Evolutionary conservation across 2,888 invertebrate species (phyloP).

Genomic region (Eucera pruinosa): DNA sequence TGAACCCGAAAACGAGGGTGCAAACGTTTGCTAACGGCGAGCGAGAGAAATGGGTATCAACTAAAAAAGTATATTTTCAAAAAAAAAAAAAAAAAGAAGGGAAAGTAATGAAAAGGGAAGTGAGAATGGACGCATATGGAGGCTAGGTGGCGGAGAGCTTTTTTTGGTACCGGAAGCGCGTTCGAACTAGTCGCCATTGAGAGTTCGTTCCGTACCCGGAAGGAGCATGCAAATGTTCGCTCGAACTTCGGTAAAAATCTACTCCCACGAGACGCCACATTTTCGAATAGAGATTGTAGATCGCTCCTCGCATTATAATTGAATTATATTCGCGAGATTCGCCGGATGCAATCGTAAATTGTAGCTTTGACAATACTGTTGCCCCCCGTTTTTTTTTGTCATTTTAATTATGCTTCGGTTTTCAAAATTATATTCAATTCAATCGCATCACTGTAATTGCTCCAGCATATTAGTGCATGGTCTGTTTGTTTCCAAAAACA

Average conservation of each 20-base stretch:
- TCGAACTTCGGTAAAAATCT: slow-evolving; percentile 1
- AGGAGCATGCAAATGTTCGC: slow-evolving; percentile 11
- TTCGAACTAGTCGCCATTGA: slow-evolving; percentile 43
- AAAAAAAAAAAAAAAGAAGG: background rate
- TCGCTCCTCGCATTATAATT: background rate
- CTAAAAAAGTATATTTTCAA: background rate
- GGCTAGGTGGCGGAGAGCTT: slow-evolving; percentile 25
- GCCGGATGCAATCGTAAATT: background rate
- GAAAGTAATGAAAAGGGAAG: background rate
- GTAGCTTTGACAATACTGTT: background rate
- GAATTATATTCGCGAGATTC: slow-evolving; percentile 2
- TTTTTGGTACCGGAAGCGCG: slow-evolving; percentile 28
- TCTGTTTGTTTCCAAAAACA: slow-evolving; percentile 10
- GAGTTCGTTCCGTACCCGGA: background rate
- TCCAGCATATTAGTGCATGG: slow-evolving; percentile 42
- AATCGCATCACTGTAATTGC: no score
- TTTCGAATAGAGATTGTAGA: slow-evolving; percentile 4
- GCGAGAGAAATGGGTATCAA: slow-evolving; percentile 47
- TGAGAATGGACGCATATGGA: slow-evolving; percentile 4
- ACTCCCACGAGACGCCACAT: background rate
- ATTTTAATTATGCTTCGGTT: no score
- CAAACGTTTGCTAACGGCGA: slow-evolving; percentile 40
- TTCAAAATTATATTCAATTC: no score
- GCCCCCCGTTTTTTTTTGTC: background rate
- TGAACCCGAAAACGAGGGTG: slow-evolving; percentile 23